Percentiles rank a stretch among this genome's conserved stretches.
Evolutionary conservation across 1,140 invertebrate species (phyloP).

Genomic region (Orius laevigatus): DNA sequence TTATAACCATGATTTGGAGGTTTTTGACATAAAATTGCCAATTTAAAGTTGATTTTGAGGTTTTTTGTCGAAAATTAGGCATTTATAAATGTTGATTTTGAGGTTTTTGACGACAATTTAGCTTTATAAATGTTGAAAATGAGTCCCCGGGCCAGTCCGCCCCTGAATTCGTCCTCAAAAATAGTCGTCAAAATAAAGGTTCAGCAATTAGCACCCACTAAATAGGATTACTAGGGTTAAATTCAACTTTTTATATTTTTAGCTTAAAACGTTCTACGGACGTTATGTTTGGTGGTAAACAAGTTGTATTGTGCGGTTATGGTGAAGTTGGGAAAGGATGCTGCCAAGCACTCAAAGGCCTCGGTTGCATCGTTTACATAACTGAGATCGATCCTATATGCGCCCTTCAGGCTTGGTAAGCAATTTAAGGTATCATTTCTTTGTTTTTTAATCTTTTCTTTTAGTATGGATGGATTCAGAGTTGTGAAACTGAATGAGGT

Average conservation of each 20-base stretch:
- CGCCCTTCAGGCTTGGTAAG: conserved; percentile 84
- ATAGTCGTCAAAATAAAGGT: too few species aligned
- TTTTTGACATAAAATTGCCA: too few species aligned
- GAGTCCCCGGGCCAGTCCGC: too few species aligned
- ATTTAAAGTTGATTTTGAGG: too few species aligned
- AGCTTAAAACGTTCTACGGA: conserved; percentile 91
- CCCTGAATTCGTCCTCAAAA: too few species aligned
- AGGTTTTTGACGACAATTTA: too few species aligned
- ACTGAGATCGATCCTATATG: conserved; percentile 98
- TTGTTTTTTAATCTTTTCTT: conserved; percentile 20
- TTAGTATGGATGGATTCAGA: conserved; percentile 91
- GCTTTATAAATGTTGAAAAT: too few species aligned
- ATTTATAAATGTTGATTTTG: too few species aligned
- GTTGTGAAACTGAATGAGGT: conserved; percentile 91
- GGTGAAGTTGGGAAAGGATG: conserved; percentile 97
- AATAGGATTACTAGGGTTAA: too few species aligned
- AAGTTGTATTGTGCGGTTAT: conserved; percentile 91
- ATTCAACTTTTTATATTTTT: conserved; percentile 26
- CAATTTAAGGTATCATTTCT: conserved; percentile 8
- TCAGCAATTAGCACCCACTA: too few species aligned
- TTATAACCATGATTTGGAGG: too few species aligned
- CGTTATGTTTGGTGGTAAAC: conserved; percentile 96
- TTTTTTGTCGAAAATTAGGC: too few species aligned
- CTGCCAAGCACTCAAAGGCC: conserved; percentile 82
- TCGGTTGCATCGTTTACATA: conserved; percentile 87